Evolutionary conservation across 2,888 invertebrate species (phyloP), one percentile per base, ranked within the genome.

Genomic region (Alloplasta piceator): DNA sequence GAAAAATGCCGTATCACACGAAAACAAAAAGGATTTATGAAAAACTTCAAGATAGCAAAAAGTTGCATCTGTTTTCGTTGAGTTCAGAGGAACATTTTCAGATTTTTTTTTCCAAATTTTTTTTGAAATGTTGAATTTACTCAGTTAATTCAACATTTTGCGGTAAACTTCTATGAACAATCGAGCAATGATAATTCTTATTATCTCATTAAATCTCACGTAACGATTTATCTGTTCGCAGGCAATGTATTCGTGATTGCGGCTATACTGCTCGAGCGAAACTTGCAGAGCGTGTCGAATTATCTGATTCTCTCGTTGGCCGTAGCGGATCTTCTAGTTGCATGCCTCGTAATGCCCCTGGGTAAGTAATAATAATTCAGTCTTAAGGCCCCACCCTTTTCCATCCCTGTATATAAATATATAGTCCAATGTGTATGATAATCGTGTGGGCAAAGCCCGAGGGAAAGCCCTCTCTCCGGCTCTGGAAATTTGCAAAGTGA

Each of bases 221-320:
- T 26, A 55, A 26, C 36, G 26, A 55, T 36, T 71, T 71, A 14
- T 82, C 87, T 73, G 82, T 78, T 80, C 63, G 6, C 94, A 97
- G 98, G 98, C 85, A 98, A 98, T 93, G 96, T 98, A 75, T 97
- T 98, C 93, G 98, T 98, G 89, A 98, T 98, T 93, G 96, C 97
- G 41, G 98, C 98, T 82, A 97, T 98, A 87, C 93, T 98, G 80
- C 93, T 98, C 87, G 98, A 98, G 92, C 94, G 96, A 85, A 96
- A 97, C 91, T 94, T 98, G 79, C 97, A 97, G 90, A 97, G 96
- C 88, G 97, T 97, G 43, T 97, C 97, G 78, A 98, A 98, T 93
- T 98, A 98, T 93, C 93, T 98, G 89, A 98, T 98, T 87, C 94
- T 98, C 82, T 96, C 98, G 16, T 93, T 98, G 91, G 98, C 98